phyloP scores from a whole-genome alignment of 2,888 invertebrate species.

The Plusia festucae region DNA sequence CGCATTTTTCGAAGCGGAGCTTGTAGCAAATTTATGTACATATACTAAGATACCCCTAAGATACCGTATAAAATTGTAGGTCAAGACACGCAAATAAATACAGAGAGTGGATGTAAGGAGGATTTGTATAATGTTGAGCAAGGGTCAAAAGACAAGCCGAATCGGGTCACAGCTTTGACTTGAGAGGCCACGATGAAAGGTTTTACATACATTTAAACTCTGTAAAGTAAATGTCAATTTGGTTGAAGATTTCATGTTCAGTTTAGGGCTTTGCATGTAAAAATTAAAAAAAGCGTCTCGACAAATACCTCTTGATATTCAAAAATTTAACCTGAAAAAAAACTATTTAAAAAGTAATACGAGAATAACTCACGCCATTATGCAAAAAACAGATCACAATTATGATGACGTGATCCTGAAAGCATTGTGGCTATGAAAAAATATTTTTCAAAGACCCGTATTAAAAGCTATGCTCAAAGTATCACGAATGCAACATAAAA shows the following conservation, averaged over 20 bases:
- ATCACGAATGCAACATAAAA: constrained; percentile 59
- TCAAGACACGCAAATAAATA: constrained; percentile 73
- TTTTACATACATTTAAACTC: constrained; percentile 74
- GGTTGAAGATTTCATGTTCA: constrained; percentile 40
- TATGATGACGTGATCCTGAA: background rate
- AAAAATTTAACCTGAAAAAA: no score
- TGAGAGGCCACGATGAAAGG: constrained; percentile 69
- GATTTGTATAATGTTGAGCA: constrained; percentile 73
- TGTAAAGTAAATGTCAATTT: constrained; percentile 58
- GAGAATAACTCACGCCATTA: background rate
- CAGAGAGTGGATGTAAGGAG: constrained; percentile 68
- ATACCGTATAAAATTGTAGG: constrained; percentile 70
- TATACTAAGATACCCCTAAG: constrained; percentile 62
- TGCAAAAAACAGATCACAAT: background rate
- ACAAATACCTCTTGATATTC: background rate
- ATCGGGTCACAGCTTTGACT: constrained; percentile 68
- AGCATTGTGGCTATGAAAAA: background rate
- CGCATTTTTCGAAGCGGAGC: constrained; percentile 50
- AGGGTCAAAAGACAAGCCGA: constrained; percentile 70
- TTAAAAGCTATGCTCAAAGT: constrained; percentile 24
- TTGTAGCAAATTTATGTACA: constrained; percentile 66
- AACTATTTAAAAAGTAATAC: no score
- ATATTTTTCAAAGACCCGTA: background rate
- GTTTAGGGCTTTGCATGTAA: constrained; percentile 27
- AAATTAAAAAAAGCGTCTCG: background rate